Base-by-base conservation (phyloP, 2,888 invertebrate species). In the Sphinx pinastri region DNA sequence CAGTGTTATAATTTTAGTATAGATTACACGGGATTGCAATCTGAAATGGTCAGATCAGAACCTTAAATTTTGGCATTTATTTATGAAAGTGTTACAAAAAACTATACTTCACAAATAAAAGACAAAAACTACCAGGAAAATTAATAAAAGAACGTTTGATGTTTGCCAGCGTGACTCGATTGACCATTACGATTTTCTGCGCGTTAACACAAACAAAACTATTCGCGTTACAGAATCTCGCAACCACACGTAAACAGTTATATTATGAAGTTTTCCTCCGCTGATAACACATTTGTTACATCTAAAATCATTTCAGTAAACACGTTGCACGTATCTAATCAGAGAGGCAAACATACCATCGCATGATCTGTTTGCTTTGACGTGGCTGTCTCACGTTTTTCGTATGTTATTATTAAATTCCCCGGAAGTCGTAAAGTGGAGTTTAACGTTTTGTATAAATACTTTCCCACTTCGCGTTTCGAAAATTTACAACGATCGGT, bases 321-420 rank as follows among this genome's bases (percentile, higher is more conserved):
- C 47, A 49, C 16, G 63, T 63, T 49, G 47, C 47, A 63, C 63
- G 19, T 63, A 63, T 63, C 63, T 63, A 63, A 63, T 63, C 63
- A 49, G 63, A 19, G 19, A 14, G 6, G 63, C 63, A 63, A 63
- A 63, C 63, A 63, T 19, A 13, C 7, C 47, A 47, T 63, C 49
- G 63, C 63, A 19, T 63, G 47, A 63, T 19, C 14, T 63, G 19
- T 63, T 63, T 47, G 49, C 63, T 49, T 49, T 63, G 63, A 63
- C 63, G 63, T 19, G 63, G 47, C 63, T 63, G 63, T 63, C 63
- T 63, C 49, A 63, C 63, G 63, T 63, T 63, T 63, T 63, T 49
- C 63, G 19, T 63, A 63, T 19, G 63, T 63, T 63, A 63, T 47
- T 63, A 63, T 19, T 47, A 63, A 63, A 63, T 49, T 63, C 63